These are phyloP conservation scores for Pachyseris speciosa DNA, from an alignment of 64 coral and sea anemone genomes.

Conservation along the genomic window DNA sequence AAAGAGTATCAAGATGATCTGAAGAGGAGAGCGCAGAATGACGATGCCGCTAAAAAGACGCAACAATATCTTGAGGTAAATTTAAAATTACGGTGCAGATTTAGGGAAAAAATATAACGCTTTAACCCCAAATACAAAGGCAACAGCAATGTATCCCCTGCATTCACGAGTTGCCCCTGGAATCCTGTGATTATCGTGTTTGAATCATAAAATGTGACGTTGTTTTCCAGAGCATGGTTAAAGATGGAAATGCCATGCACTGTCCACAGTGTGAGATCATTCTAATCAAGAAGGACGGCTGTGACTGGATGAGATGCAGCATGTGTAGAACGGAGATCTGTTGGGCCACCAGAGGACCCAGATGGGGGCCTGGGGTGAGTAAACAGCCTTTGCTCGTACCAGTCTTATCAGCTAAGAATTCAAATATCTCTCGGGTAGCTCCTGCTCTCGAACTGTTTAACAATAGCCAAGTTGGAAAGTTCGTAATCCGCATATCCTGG, in stretches of 20 bases:
- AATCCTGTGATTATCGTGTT: no score
- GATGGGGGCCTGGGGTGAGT: constrained; percentile 98
- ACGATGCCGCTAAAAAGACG: constrained; percentile 86
- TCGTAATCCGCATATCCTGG: no score
- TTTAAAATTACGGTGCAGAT: no score
- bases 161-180: no score
- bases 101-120: no score
- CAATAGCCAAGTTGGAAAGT: no score
- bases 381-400: no score
- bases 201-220: not conserved
- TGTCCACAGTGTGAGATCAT: constrained; percentile 91
- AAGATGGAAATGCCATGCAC: constrained; percentile 85
- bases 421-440: no score
- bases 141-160: no score
- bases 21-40: constrained; percentile 85
- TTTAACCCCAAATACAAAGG: no score
- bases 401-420: no score
- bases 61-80: constrained; percentile 89
- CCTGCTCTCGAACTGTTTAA: no score
- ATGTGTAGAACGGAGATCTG: constrained; percentile 99
- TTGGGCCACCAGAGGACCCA: constrained; percentile 92
- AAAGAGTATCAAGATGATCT: constrained; percentile 94
- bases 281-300: constrained; percentile 96
- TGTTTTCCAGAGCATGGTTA: constrained; percentile 84
- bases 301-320: constrained; percentile 99